Base-by-base conservation (phyloP, 2,113 vertebrate genomes). In the Microtus montanus region DNA sequence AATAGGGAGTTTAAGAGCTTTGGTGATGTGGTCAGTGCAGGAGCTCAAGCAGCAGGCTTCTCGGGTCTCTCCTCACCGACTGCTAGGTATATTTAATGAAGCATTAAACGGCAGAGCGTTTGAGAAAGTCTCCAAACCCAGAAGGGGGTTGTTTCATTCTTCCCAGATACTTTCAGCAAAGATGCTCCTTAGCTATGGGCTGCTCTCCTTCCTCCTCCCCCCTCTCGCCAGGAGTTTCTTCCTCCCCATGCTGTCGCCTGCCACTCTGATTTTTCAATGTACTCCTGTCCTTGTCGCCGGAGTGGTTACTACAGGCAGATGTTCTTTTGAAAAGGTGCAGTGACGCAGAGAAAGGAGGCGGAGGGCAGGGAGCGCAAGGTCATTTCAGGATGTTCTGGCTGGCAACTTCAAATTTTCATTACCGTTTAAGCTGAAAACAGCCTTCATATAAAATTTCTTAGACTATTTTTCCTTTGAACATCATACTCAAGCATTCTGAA, bases 391-490 rank as follows among this genome's bases (percentile, higher is more conserved):
- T n/a, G 52, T 73, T 83, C 84, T 80, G 17, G 84, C 28, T 28
- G 49, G 33, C 52, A 52, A n/a, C 8, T 38, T 90, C 44, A 80
- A 85, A 28, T 61, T 70, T 89, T 78, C 71, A 58, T 26, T 17
- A 17, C 28, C 26, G 9, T 41, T 70, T 71, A 68, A 94, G 94
- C 89, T 44, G 24, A 96, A 80, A 47, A 30, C 14, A 26, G 6
- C 74, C 26, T 47, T 47, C 47, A 77, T 14, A 8, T 47, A 77
- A 35, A 24, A 52, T 68, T 79, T 54, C 77, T 79, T 79, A 54
- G 30, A 54, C 77, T 79, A 35, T 77, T 77, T 75, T 77, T 47
- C 44, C 44, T 77, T 77, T 30, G 74, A 77, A 30, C 17, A 35
- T 5, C 52, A 79, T 52, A 35, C 47, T 15, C 77, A 52, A 35